A percentile compares a stretch with the other conserved stretches of the same genome.
Evolutionary conservation across 2,888 invertebrate species (phyloP).

Genomic region (Aquatica leii): DNA sequence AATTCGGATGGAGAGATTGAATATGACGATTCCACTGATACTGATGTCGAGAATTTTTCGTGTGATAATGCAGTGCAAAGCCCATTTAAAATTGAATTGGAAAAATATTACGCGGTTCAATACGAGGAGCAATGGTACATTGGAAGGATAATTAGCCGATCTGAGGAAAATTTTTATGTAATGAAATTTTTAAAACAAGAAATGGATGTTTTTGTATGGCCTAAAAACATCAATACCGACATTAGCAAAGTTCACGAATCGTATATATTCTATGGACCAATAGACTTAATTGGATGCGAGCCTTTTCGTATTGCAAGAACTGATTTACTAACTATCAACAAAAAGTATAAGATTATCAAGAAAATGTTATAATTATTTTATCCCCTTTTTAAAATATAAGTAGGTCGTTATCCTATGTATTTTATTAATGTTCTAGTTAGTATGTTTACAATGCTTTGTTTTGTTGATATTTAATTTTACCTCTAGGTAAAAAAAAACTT

Average conservation of each 20-base stretch:
- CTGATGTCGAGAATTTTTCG: background rate
- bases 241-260: slow-evolving; percentile 1
- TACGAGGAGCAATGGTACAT: background rate
- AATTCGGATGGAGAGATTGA: no score
- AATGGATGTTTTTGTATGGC: background rate
- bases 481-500: no score
- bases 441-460: no score
- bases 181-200: slow-evolving; percentile 10
- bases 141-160: background rate
- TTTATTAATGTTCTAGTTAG: no score
- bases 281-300: no score
- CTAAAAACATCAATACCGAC: background rate
- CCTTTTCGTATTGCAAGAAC: no score
- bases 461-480: no score
- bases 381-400: no score
- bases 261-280: background rate
- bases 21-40: background rate
- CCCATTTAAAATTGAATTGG: background rate
- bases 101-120: background rate
- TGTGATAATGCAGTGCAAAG: background rate
- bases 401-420: no score
- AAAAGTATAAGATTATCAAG: no score
- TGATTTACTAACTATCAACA: no score
- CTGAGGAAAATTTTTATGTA: background rate
- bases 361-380: no score